Base-by-base conservation (phyloP, 2,888 invertebrate genomes). In the Tuta absoluta region DNA sequence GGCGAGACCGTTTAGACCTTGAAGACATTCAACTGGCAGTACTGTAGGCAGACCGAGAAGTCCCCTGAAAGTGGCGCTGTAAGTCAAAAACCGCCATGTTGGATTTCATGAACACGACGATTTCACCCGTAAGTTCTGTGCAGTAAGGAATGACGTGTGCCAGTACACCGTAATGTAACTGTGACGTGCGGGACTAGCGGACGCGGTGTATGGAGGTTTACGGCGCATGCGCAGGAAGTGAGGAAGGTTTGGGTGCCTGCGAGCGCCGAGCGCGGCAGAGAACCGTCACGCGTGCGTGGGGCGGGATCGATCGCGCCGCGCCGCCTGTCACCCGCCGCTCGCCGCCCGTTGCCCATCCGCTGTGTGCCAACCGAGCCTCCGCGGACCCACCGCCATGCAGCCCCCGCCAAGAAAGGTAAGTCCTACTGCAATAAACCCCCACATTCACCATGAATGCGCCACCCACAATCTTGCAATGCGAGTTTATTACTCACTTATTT, bases 351-450 rank as follows among this genome's bases (percentile, higher is more conserved):
- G n/a, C 33, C 17, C 19, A 3, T 23, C 12, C 21, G 49, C 51
- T 23, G 23, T 11, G 4, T 10, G 14, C 19, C 48, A 28, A 19
- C 49, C 21, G 59, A 21, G 37, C 51, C 62, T 45, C 65, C 65
- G 64, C 58, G 24, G 63, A 69, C 53, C 65, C 53, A 59, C 60
- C 53, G 69, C 71, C 91, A 96, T 96, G 96, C 96, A 96, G 94
- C 96, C 96, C 81, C 96, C 96, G 79, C 96, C 96, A 85, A 94
- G 96, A 90, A 96, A 96, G 95, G 96, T 96, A 92, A 93, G 93
- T 81, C 51, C 33, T 12, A 23, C 23, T 24, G 24, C 53, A 23
- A 53, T 24, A 24, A 11, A 1, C 48, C 19, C n/a, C 7, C 33
- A 1, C 17, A 45, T 10, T 10, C 17, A 37, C 28, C 57, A 4